A percentile compares a stretch with the other conserved stretches of the same genome.
Evolutionary conservation across 2,888 invertebrate genomes (phyloP).

Genomic region (Melanostoma mellinum): DNA sequence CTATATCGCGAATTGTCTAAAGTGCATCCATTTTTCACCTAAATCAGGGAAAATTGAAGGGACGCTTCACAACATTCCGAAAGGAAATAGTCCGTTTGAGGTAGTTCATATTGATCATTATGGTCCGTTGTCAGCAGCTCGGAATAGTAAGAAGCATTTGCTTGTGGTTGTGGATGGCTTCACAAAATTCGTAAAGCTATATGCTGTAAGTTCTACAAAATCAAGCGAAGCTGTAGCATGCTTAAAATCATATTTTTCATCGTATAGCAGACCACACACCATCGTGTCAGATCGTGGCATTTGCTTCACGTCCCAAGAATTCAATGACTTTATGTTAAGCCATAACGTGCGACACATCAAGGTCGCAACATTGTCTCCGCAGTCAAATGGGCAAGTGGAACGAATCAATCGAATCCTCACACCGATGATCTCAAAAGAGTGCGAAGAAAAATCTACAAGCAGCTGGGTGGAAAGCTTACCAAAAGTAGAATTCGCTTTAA

Average conservation of each 20-base stretch:
- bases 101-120: slow-evolving; percentile 5
- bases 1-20: slow-evolving; percentile 24
- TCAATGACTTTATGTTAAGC: background rate
- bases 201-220: slow-evolving; percentile 1
- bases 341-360: too few species aligned
- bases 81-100: slow-evolving; percentile 1
- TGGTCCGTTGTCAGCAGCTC: background rate
- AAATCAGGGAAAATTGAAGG: slow-evolving; percentile 16
- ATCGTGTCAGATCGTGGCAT: slow-evolving; percentile 19
- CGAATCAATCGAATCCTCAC: slow-evolving; percentile 12
- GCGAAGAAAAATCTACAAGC: background rate
- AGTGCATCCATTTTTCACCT: slow-evolving; percentile 15
- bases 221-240: slow-evolving; percentile 30
- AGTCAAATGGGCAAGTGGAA: slow-evolving; percentile 42
- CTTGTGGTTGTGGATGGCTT: slow-evolving; percentile 17
- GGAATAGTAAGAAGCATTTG: background rate
- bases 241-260: slow-evolving; percentile 26
- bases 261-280: slow-evolving; percentile 24
- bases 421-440: slow-evolving; percentile 46
- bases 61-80: slow-evolving; percentile 3
- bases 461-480: slow-evolving; percentile 46
- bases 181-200: slow-evolving; percentile 1
- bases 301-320: slow-evolving; percentile 10
- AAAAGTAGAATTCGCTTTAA: slow-evolving; percentile 73
- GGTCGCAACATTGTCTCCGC: slow-evolving; percentile 26